These are phyloP conservation scores for Cephus cinctus DNA, from an alignment of 1,140 invertebrate species.

Conservation along the genomic window DNA sequence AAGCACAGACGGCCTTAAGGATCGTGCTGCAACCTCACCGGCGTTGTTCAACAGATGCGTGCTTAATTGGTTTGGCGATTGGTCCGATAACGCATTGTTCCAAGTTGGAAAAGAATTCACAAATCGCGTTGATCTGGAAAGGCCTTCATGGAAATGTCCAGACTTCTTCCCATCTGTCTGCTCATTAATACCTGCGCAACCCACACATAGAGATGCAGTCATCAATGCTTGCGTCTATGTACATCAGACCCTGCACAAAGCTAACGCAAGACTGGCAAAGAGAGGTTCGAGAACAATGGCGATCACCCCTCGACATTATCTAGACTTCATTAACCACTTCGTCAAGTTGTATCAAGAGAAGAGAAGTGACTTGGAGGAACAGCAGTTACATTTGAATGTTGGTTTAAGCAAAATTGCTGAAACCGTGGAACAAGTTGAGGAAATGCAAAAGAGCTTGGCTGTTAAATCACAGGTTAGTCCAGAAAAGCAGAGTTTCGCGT, in stretches of 20 bases:
- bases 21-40: conserved; percentile 96
- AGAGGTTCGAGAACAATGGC: conserved; percentile 93
- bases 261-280: conserved; percentile 86
- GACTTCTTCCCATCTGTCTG: conserved; percentile 87
- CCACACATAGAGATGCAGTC: conserved; percentile 89
- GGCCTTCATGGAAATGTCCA: conserved; percentile 78
- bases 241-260: conserved; percentile 94
- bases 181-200: conserved; percentile 70
- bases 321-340: conserved; percentile 99
- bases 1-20: conserved; percentile 95
- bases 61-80: conserved; percentile 99
- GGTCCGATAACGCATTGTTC: conserved; percentile 96
- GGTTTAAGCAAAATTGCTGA: conserved; percentile 98
- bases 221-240: conserved; percentile 98
- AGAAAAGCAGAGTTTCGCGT: too few relatives aligned
- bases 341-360: conserved; percentile 98
- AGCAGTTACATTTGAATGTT: conserved; percentile 98
- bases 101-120: conserved; percentile 92
- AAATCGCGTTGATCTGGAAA: conserved; percentile 79
- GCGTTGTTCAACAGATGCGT: conserved; percentile 99
- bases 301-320: conserved; percentile 96
- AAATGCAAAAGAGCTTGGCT: conserved; percentile 98
- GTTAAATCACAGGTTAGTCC: conserved; percentile 81
- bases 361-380: conserved; percentile 95
- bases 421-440: conserved; percentile 99